phyloP scores from a whole-genome alignment of 2,113 vertebrate genomes.

The Asarcornis scutulata region DNA sequence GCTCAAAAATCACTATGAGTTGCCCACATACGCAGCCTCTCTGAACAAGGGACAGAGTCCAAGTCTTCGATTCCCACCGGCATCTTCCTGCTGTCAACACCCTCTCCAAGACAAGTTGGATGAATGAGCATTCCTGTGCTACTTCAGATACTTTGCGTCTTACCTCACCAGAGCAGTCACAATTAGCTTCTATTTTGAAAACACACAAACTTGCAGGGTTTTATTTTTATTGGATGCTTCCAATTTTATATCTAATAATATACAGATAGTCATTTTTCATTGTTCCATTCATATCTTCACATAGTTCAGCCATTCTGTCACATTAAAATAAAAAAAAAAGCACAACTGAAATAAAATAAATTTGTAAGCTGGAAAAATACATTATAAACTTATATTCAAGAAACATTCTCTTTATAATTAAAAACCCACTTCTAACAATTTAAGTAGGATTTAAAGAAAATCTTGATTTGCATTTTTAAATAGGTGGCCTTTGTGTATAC shows the following conservation, averaged over 20 bases:
- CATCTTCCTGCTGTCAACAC: not conserved
- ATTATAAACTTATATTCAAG: conserved; percentile 65
- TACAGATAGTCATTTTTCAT: conserved; percentile 41
- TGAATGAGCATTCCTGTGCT: fast-evolving
- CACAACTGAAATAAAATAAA: conserved; percentile 52
- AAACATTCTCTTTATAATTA: conserved; percentile 70
- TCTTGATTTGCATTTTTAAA: conserved; percentile 71
- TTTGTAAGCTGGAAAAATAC: conserved; percentile 54
- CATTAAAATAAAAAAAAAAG: conserved; percentile 5
- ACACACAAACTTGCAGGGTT: not conserved
- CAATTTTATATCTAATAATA: conserved; percentile 61
- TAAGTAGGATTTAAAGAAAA: conserved; percentile 59
- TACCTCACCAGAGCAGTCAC: not conserved
- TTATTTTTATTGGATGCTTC: conserved; percentile 56
- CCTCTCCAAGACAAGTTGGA: not conserved
- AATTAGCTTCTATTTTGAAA: not conserved
- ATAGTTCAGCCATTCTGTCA: conserved; percentile 48
- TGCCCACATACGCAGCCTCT: not conserved
- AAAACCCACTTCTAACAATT: conserved; percentile 49
- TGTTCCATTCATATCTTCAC: conserved; percentile 55
- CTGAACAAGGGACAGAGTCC: too few relatives aligned
- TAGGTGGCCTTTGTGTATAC: conserved; percentile 42
- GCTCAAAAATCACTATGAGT: not conserved
- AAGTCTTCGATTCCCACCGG: not conserved
- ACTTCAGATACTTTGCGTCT: not conserved